Evolutionary conservation across 1,140 invertebrate species (phyloP).

Genomic region (Drosophila ercepeae): DNA sequence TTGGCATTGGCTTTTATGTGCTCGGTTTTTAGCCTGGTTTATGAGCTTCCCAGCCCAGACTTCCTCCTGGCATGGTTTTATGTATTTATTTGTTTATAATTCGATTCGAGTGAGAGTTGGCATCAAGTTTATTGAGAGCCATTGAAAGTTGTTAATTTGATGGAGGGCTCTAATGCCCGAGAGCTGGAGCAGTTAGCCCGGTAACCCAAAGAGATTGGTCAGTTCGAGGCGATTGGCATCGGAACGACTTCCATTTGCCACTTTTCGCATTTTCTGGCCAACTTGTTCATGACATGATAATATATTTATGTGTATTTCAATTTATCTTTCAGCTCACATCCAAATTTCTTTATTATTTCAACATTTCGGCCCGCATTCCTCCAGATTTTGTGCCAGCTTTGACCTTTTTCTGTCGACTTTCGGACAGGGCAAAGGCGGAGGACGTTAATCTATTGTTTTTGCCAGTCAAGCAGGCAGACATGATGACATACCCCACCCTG

Average conservation of each 20-base stretch:
- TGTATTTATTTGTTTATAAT: constrained; percentile 81
- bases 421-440: constrained; percentile 41
- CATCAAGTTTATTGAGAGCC: constrained; percentile 31
- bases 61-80: constrained; percentile 14
- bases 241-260: not conserved
- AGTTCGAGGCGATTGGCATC: constrained; percentile 24
- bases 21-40: constrained; percentile 60
- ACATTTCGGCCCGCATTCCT: constrained; percentile 1
- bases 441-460: constrained; percentile 77
- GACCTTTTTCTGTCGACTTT: constrained; percentile 42
- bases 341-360: constrained; percentile 56
- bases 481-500: constrained; percentile 41
- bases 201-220: constrained; percentile 12
- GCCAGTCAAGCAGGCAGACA: constrained; percentile 60
- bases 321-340: constrained; percentile 31
- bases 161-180: not conserved
- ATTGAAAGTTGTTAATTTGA: constrained; percentile 19
- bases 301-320: constrained; percentile 47
- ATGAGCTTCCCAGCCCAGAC: constrained; percentile 42
- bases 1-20: constrained; percentile 67
- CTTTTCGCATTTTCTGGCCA: constrained; percentile 1
- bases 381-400: constrained; percentile 24
- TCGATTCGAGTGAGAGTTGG: constrained; percentile 57
- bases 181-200: constrained; percentile 13
- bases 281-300: constrained; percentile 18